Conservation (phyloP, 2,113 vertebrate genomes). For the Peromyscus leucopus region DNA sequence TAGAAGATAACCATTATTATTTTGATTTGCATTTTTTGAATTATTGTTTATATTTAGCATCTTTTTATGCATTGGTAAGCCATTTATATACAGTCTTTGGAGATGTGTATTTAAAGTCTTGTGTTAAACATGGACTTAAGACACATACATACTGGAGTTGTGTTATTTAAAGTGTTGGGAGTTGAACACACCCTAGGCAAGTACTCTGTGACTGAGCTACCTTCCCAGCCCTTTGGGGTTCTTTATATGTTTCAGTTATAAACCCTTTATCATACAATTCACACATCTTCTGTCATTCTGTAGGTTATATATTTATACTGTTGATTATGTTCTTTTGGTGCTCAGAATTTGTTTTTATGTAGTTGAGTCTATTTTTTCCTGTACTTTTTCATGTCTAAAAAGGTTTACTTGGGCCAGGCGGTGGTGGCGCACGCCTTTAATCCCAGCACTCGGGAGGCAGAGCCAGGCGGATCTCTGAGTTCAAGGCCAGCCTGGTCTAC, state of each 20-base stretch:
- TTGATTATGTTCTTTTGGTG: conserved; percentile 11
- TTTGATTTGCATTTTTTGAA: conserved; percentile 60
- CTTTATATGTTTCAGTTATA: conserved; percentile 36
- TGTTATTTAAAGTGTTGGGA: neutral
- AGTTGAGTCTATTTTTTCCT: neutral
- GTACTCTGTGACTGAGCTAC: neutral
- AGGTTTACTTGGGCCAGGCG: neutral
- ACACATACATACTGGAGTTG: neutral
- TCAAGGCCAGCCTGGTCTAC: too few species aligned
- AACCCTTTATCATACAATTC: neutral
- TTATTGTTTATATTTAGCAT: conserved; percentile 18
- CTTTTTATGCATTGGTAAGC: neutral
- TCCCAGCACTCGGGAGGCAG: too few species aligned
- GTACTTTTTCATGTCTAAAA: conserved; percentile 2
- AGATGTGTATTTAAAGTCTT: conserved; percentile 3
- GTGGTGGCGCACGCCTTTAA: too few species aligned
- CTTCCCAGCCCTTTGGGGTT: neutral
- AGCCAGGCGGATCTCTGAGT: too few species aligned
- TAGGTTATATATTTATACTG: conserved; percentile 9
- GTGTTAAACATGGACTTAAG: neutral
- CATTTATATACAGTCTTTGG: conserved; percentile 19
- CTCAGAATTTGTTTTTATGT: conserved; percentile 45
- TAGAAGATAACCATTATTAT: conserved; percentile 4
- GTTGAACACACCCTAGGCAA: neutral
- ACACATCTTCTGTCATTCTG: conserved; percentile 3